Evolutionary conservation across 2,113 vertebrate genomes (phyloP), one percentile per base, ranked within the genome.

Genomic region (Suncus etruscus): DNA sequence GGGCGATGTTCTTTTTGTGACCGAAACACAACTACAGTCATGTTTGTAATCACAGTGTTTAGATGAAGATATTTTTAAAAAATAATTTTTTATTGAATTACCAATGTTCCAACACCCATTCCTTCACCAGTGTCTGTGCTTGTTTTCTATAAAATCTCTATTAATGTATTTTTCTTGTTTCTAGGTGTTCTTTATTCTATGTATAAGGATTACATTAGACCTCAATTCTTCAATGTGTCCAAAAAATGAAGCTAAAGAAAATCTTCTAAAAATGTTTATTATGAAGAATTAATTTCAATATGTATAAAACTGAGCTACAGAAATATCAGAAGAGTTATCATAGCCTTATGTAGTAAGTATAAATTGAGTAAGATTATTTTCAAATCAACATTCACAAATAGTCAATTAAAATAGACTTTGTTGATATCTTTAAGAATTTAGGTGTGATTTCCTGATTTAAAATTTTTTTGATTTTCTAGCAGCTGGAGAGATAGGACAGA

Each of bases 111-210:
- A 39, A 39, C 39, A 39, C 39, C 39, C 39, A 77, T 3, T 15
- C 18, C 58, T 68, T 65, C 25, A 24, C 65, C 50, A 39, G 39
- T 39, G 39, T 79, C 66, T 89, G 51, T 5, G 18, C 83, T 74
- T 69, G 14, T 54, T 83, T 75, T 45, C 63, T 8, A 76, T 1
- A 8, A 29, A 65, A 45, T 10, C 16, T 8, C 16, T 54, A 82
- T 0, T 87, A n/a, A 91, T 39, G n/a, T 1, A 11, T 10, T 51
- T 75, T 95, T 79, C 94, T 29, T 96, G n/a, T 80, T 92, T 89
- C 75, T 94, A 97, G 97, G 97, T 78, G 95, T 96, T 75, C 61
- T 97, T 7, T 97, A 95, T 70, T 97, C 97, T 47, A 96, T 97
- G 97, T 97, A 96, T 84, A 95, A 96, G 81, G 96, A 97, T 90